phyloP scores from a whole-genome alignment of 2,113 vertebrate species.

The Trematomus loennbergii region DNA sequence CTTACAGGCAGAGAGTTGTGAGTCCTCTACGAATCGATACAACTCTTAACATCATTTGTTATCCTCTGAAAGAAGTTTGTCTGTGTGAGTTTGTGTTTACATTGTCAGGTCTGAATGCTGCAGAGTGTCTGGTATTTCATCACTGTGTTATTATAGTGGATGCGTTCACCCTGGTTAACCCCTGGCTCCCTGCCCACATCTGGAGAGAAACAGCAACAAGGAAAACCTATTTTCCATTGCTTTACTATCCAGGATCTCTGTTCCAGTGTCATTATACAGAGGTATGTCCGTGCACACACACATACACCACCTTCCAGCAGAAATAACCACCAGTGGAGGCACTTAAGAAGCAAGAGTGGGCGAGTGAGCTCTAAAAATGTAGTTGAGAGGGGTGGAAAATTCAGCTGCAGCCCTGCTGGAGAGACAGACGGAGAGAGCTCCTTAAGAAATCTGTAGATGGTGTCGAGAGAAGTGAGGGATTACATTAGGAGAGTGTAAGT shows the following conservation, averaged over 20 bases:
- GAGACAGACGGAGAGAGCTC: constrained; percentile 30
- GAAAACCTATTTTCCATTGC: constrained; percentile 30
- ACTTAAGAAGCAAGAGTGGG: constrained; percentile 46
- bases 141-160: constrained; percentile 43
- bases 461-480: constrained; percentile 62
- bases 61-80: constrained; percentile 14
- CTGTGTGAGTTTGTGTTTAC: constrained; percentile 32
- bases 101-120: constrained; percentile 26
- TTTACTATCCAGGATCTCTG: constrained; percentile 3
- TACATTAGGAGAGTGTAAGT: constrained; percentile 56
- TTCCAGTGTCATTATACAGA: constrained; percentile 3
- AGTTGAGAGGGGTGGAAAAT: constrained; percentile 53
- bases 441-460: constrained; percentile 47
- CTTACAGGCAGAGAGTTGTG: constrained; percentile 9
- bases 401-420: constrained; percentile 40
- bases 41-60: constrained; percentile 1
- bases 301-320: constrained; percentile 1
- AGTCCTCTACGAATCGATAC: constrained; percentile 13
- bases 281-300: background rate
- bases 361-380: constrained; percentile 46
- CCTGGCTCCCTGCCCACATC: constrained; percentile 41
- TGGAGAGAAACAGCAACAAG: background rate
- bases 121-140: constrained; percentile 45
- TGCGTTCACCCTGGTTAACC: constrained; percentile 51
- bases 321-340: constrained; percentile 43